phyloP scores from a whole-genome alignment of 2,888 invertebrate species.

The Hipparchia sbordonii region DNA sequence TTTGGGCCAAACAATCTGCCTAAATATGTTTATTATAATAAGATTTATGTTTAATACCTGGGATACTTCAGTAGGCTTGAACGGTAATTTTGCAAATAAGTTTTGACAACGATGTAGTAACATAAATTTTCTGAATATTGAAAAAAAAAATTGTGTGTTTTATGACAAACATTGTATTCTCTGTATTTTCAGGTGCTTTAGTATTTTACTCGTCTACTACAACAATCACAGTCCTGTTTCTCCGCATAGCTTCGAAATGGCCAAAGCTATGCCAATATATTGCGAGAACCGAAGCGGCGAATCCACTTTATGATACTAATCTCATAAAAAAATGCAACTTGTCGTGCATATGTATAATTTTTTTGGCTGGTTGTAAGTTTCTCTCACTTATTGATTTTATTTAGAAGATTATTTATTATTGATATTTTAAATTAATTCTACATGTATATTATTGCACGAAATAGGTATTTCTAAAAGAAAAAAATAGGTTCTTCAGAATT shows the following conservation, averaged over 20 bases:
- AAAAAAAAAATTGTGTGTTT: too few species aligned
- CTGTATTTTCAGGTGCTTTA: constrained; percentile 51
- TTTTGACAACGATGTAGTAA: neutral
- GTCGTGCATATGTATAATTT: constrained; percentile 49
- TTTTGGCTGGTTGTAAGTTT: constrained; percentile 53
- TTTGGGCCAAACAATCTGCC: constrained; percentile 46
- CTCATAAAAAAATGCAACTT: constrained; percentile 54
- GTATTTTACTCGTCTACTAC: constrained; percentile 54
- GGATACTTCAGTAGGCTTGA: constrained; percentile 49
- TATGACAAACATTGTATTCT: neutral
- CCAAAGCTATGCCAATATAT: constrained; percentile 55
- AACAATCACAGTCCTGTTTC: constrained; percentile 52
- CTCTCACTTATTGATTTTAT: neutral
- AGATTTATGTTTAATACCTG: constrained; percentile 47
- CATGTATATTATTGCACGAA: too few species aligned
- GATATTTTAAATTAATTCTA: too few species aligned
- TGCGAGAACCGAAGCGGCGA: constrained; percentile 51
- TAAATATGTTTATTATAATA: constrained; percentile 43
- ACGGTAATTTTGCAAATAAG: constrained; percentile 49
- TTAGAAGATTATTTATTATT: too few species aligned
- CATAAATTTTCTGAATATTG: neutral
- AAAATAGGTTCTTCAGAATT: too few species aligned
- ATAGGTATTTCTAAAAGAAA: too few species aligned
- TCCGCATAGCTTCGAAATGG: constrained; percentile 60
- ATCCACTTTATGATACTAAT: constrained; percentile 52